Base-by-base conservation (phyloP, 1,140 invertebrate species). In the Drosophila micromelanica region DNA sequence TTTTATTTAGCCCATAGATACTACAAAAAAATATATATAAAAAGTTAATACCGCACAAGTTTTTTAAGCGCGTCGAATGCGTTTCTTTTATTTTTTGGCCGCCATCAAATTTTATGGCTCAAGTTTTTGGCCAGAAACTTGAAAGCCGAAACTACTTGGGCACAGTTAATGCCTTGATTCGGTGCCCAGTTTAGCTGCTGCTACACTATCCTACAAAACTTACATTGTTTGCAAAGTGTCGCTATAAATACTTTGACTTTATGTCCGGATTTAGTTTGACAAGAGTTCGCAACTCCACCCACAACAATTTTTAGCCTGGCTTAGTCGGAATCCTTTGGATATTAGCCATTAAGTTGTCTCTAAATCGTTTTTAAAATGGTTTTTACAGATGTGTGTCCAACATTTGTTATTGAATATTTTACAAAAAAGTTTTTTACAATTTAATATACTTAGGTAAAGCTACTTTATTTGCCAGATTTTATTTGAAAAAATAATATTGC, bases 41-140 rank as follows among this genome's bases (percentile, higher is more conserved):
- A 8, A 32, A 32, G 17, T 40, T 46, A 60, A 27, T 37, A 37
- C 62, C 51, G 40, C 35, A 32, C 65, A 46, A 45, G 37, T 72
- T 60, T 51, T 42, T 42, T 40, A 63, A 43, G 51, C 49, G 15
- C 27, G 27, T 5, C 5, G 5, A 27, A 27, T 32, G 32, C 23
- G 11, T 23, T 30, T 46, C 12, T 20, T 5, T 5, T 42, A 13
- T 54, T 49, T 37, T 38, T 35, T 32, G 52, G 45, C 43, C 64
- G 37, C 73, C 73, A 63, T 63, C 70, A 46, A 76, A 68, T 86
- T 86, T 86, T 40, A 81, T 86, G 74, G 73, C 49, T 15, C 12
- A 85, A 85, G 62, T 84, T 85, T 63, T 52, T 45, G 54, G 54
- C 20, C 32, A 59, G 42, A 57, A 71, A 64, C 60, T 64, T 55